Conservation (phyloP, 2,888 invertebrate genomes). For the Spodoptera picta region DNA sequence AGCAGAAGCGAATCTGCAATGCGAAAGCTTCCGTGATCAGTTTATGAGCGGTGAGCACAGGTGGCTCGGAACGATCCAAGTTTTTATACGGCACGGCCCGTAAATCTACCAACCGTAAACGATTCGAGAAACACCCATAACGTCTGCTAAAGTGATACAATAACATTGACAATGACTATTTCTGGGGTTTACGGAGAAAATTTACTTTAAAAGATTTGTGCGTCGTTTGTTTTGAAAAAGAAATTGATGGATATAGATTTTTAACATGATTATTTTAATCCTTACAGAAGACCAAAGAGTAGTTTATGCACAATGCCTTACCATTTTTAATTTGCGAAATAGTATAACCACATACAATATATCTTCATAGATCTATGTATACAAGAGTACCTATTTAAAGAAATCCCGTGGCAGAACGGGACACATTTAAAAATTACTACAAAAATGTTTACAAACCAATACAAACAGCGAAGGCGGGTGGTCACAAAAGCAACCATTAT, state of each 20-base stretch:
- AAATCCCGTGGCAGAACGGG: no score
- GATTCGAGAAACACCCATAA: conserved; percentile 58
- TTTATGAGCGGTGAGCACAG: conserved; percentile 60
- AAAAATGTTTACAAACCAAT: no score
- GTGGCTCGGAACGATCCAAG: conserved; percentile 63
- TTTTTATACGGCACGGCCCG: conserved; percentile 63
- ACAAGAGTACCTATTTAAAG: no score
- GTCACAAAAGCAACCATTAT: conserved; percentile 1
- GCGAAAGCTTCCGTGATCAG: conserved; percentile 41
- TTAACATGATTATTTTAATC: no score
- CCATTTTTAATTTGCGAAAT: no score
- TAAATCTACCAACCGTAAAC: conserved; percentile 68
- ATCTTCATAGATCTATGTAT: no score
- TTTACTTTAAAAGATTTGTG: conserved; percentile 28
- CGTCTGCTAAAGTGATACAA: conserved; percentile 59
- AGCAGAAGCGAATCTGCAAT: conserved; percentile 19
- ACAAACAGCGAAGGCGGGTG: no score
- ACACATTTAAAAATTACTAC: no score
- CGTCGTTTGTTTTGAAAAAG: not conserved
- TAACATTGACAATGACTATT: conserved; percentile 43
- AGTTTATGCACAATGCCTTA: no score
- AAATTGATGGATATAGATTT: not conserved
- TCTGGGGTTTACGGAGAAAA: conserved; percentile 42
- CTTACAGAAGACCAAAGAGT: no score
- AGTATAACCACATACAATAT: no score